Evolutionary conservation across 2,797 vertebrate genomes (phyloP).

Genomic region (Antrozous pallidus): DNA sequence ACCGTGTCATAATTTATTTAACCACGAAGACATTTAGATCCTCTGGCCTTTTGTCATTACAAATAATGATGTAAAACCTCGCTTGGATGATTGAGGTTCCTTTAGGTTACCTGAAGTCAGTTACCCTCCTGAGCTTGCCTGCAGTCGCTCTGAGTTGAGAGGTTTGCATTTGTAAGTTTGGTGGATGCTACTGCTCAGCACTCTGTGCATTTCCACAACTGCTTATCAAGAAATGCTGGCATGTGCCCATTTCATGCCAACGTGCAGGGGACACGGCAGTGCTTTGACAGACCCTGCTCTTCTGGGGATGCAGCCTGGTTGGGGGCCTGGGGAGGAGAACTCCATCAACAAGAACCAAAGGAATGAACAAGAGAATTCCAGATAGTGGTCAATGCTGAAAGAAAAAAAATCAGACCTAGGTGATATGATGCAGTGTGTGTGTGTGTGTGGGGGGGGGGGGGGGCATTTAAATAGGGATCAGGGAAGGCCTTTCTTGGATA

Average conservation of each 20-base stretch:
- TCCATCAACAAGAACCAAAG: not conserved
- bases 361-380: slow-evolving; percentile 5
- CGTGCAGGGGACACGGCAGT: not conserved
- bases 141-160: not conserved
- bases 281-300: not conserved
- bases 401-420: not conserved
- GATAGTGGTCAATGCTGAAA: not conserved
- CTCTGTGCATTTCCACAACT: not conserved
- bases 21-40: not conserved
- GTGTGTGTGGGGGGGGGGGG: too few species aligned
- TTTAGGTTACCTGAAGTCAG: not conserved
- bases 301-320: not conserved
- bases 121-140: not conserved
- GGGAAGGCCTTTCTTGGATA: not conserved
- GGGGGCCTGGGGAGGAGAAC: not conserved
- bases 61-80: not conserved
- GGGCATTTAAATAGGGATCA: not conserved
- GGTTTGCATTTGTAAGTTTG: not conserved
- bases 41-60: not conserved
- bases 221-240: not conserved
- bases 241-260: not conserved
- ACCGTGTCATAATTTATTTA: not conserved
- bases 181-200: not conserved
- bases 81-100: not conserved
- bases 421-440: not conserved